These are phyloP conservation scores for Gasterosteus nipponicus DNA, from an alignment of 2,113 vertebrate species.

Conservation along the genomic window DNA sequence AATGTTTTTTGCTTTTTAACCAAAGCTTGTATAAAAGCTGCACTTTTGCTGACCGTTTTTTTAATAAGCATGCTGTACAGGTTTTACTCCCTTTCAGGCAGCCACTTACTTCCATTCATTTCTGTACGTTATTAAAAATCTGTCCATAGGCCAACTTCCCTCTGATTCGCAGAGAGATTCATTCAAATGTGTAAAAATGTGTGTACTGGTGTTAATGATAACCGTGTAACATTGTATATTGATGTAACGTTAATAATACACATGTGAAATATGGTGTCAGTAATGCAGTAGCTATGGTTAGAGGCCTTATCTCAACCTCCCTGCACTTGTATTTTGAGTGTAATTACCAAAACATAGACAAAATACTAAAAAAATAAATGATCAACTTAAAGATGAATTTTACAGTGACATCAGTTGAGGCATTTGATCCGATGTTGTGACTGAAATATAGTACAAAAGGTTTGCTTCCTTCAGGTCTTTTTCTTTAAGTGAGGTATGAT, in stretches of 20 bases:
- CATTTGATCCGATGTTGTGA: neutral
- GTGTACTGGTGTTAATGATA: too few species aligned
- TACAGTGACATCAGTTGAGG: neutral
- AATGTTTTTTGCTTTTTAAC: neutral
- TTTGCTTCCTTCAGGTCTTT: neutral
- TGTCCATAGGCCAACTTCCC: too few species aligned
- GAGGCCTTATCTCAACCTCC: too few species aligned
- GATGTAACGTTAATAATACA: too few species aligned
- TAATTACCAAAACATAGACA: too few species aligned
- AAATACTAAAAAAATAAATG: too few species aligned
- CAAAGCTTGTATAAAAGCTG: neutral
- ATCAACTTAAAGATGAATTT: neutral
- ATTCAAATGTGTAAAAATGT: too few species aligned
- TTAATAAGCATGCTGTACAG: neutral
- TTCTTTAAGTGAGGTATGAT: neutral
- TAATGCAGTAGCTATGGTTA: too few species aligned
- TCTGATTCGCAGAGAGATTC: too few species aligned
- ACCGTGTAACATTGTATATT: too few species aligned
- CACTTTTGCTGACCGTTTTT: neutral
- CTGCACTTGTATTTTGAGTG: too few species aligned
- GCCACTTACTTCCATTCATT: conserved; percentile 9
- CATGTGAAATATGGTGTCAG: too few species aligned
- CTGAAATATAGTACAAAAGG: neutral
- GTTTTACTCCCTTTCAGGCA: neutral
- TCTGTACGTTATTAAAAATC: neutral